Conservation (phyloP, 2,797 vertebrate species). For the Crypturellus tataupa region DNA sequence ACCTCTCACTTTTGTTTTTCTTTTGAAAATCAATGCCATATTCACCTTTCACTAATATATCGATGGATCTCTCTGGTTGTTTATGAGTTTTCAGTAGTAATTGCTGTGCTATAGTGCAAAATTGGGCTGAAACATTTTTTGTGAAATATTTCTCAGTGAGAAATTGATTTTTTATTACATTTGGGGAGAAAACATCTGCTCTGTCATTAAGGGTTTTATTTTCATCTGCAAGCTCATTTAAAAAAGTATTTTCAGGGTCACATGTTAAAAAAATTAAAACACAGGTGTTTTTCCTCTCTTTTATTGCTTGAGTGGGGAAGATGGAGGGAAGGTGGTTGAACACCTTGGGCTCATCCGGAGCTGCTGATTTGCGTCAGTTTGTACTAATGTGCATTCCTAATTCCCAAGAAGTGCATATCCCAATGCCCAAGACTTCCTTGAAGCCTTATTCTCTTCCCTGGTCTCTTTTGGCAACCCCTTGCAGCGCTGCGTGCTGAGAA, state of each 20-base stretch:
- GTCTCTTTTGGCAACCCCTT: background rate
- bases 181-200: background rate
- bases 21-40: constrained; percentile 11
- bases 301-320: background rate
- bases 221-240: background rate
- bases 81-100: constrained; percentile 11
- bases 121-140: background rate
- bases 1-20: constrained; percentile 10
- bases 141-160: background rate
- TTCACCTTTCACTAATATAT: constrained; percentile 18
- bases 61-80: background rate
- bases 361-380: background rate
- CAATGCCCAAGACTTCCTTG: background rate
- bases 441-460: background rate
- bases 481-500: no score
- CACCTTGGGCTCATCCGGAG: background rate
- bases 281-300: background rate
- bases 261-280: background rate
- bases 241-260: background rate
- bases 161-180: background rate
- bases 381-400: background rate
- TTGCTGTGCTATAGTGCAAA: background rate
- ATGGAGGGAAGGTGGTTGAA: background rate
- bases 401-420: background rate
- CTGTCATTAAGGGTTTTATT: background rate